Evolutionary conservation across 1,140 invertebrate genomes (phyloP).

Genomic region (Pogonomyrmex californicus): DNA sequence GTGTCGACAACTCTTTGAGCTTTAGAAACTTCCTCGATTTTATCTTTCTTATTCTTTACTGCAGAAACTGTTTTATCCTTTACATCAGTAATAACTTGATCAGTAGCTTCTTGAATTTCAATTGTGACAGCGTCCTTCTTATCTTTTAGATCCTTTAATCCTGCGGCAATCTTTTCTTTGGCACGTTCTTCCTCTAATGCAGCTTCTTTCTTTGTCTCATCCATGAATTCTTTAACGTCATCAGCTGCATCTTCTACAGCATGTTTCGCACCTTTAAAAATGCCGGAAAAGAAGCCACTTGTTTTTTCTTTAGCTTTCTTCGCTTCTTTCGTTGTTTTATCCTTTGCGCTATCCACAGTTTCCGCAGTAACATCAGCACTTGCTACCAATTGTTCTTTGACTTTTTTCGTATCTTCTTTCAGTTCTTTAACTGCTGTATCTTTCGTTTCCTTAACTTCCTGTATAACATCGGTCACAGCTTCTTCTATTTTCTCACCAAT

Average conservation of each 20-base stretch:
- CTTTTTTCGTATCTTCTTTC: conserved; percentile 63
- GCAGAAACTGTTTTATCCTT: conserved; percentile 75
- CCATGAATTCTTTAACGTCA: conserved; percentile 69
- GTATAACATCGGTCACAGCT: neutral
- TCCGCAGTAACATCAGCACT: neutral
- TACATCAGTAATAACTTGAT: conserved; percentile 69
- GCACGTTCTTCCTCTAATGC: conserved; percentile 67
- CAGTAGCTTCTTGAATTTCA: neutral
- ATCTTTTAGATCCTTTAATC: conserved; percentile 11
- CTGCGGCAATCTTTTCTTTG: neutral
- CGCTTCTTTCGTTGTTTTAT: conserved; percentile 33
- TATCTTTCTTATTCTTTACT: conserved; percentile 47
- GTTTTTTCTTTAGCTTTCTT: conserved; percentile 52
- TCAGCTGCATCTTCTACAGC: conserved; percentile 77
- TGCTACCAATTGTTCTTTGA: conserved; percentile 51
- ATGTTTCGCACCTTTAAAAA: conserved; percentile 70
- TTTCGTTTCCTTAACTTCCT: conserved; percentile 36
- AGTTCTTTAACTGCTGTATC: conserved; percentile 59
- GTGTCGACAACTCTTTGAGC: neutral
- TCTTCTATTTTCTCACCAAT: neutral
- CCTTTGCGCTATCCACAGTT: neutral
- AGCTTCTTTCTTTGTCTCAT: conserved; percentile 66
- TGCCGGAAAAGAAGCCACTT: conserved; percentile 67
- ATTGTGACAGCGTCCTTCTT: neutral
- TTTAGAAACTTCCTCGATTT: conserved; percentile 75